phyloP scores from a whole-genome alignment of 2,888 invertebrate genomes.

The Willowsia nigromaculata region DNA sequence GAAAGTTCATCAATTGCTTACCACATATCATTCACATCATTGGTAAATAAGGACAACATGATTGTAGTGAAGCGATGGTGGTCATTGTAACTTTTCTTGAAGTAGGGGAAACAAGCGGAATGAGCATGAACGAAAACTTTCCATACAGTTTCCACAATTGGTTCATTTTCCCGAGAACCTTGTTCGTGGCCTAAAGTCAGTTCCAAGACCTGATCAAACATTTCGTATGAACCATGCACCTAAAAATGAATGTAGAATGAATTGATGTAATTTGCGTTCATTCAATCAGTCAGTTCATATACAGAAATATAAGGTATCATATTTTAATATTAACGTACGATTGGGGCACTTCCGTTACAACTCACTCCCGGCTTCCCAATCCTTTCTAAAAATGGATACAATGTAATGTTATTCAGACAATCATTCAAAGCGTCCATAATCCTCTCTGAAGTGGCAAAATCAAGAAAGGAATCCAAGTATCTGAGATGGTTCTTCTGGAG shows the following conservation, averaged over 20 bases:
- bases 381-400: conserved; percentile 62
- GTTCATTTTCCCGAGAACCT: conserved; percentile 62
- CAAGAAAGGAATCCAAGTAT: conserved; percentile 45
- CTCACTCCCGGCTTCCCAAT: background rate
- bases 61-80: conserved; percentile 75
- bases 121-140: conserved; percentile 75
- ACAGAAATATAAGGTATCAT: background rate
- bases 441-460: conserved; percentile 44
- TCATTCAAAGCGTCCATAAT: conserved; percentile 58
- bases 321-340: conserved; percentile 25
- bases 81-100: conserved; percentile 69
- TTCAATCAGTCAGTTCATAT: no score
- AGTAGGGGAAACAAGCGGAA: conserved; percentile 70
- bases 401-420: conserved; percentile 45
- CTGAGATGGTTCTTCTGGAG: conserved; percentile 52
- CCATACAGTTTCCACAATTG: conserved; percentile 76
- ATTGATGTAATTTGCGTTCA: background rate
- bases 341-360: conserved; percentile 37
- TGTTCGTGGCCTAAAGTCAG: background rate
- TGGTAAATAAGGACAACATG: conserved; percentile 72
- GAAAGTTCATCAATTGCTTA: no score
- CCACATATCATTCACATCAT: conserved; percentile 74
- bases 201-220: conserved; percentile 48
- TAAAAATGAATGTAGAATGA: background rate
- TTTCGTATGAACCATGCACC: conserved; percentile 40